Evolutionary conservation across 2,113 vertebrate species (phyloP).

Genomic region (Choloepus hoffmanni): DNA sequence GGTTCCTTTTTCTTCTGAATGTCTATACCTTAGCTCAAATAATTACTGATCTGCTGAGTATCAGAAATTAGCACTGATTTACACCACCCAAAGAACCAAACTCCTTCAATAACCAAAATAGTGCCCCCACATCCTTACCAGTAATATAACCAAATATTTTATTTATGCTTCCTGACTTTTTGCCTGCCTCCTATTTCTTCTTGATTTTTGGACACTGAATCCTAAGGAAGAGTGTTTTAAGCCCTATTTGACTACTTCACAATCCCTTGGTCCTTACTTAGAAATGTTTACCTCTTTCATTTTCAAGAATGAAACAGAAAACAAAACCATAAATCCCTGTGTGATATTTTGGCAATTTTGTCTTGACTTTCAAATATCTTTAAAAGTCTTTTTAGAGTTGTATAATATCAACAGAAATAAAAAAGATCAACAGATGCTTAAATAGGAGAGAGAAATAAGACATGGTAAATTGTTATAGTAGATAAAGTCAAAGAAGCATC

Average conservation of each 20-base stretch:
- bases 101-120: background rate
- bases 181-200: background rate
- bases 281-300: background rate
- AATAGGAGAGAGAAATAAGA: background rate
- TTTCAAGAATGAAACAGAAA: background rate
- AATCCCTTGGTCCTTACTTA: background rate
- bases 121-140: background rate
- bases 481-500: background rate
- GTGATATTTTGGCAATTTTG: background rate
- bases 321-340: background rate
- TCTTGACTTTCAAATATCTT: background rate
- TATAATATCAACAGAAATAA: background rate
- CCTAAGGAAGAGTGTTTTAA: background rate
- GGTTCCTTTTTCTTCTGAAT: background rate
- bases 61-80: slow-evolving; percentile 10
- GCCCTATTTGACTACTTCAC: background rate
- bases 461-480: background rate
- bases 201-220: background rate
- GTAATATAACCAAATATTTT: background rate
- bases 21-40: background rate
- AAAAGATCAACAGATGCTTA: background rate
- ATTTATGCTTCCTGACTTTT: background rate
- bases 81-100: background rate
- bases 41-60: background rate
- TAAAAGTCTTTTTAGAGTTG: background rate